These are phyloP conservation scores for Gisinianus flammeolus DNA, from an alignment of 2,888 invertebrate genomes.

Conservation along the genomic window DNA sequence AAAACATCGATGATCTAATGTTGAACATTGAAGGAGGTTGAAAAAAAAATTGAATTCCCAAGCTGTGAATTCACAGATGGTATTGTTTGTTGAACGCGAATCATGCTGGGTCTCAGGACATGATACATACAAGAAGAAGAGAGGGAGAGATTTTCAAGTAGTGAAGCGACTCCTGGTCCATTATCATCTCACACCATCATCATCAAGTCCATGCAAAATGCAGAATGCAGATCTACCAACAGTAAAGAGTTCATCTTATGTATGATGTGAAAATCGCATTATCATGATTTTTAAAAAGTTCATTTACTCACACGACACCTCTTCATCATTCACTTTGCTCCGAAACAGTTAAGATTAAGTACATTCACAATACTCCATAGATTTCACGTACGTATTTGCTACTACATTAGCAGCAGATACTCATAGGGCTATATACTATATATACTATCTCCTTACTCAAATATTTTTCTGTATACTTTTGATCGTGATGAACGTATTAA, in stretches of 20 bases:
- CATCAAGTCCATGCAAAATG: too few relatives aligned
- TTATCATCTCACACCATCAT: conserved; percentile 4
- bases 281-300: conserved; percentile 39
- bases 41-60: background rate
- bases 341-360: background rate
- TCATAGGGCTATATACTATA: too few relatives aligned
- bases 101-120: background rate
- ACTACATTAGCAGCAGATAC: too few relatives aligned
- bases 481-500: too few relatives aligned
- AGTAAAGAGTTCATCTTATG: too few relatives aligned
- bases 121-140: background rate
- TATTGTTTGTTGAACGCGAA: background rate
- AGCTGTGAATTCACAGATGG: conserved; percentile 20
- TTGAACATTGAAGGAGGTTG: too few relatives aligned
- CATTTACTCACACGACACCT: conserved; percentile 19
- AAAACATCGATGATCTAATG: too few relatives aligned
- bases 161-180: background rate
- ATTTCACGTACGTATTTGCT: too few relatives aligned
- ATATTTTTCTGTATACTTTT: too few relatives aligned
- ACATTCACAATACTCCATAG: too few relatives aligned
- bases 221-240: too few relatives aligned
- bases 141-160: background rate
- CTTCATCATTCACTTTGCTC: background rate
- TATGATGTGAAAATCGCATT: conserved; percentile 34
- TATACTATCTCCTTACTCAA: too few relatives aligned